Percentiles rank a stretch among this genome's conserved stretches.
These are phyloP conservation scores for Xanthia icteritia DNA, from an alignment of 2,888 invertebrate genomes.

Conservation along the genomic window DNA sequence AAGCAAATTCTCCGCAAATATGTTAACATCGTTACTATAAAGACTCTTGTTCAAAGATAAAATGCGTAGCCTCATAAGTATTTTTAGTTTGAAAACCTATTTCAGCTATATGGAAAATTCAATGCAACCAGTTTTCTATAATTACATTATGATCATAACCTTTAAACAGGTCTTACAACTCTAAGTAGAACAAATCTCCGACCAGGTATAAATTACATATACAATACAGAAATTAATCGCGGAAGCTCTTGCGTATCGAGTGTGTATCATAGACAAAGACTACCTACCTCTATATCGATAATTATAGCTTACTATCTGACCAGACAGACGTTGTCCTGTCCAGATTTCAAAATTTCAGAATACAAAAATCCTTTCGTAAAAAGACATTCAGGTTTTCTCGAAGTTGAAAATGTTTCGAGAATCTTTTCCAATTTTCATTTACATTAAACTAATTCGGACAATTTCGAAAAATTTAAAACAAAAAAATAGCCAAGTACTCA, in stretches of 20 bases:
- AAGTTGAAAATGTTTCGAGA: neutral
- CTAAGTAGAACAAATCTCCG: constrained; percentile 40
- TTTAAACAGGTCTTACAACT: neutral
- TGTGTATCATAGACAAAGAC: constrained; percentile 19
- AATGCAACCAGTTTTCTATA: neutral
- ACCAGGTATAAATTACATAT: constrained; percentile 53
- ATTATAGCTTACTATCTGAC: neutral
- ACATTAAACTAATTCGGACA: neutral
- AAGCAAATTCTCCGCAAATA: neutral
- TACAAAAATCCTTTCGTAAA: neutral
- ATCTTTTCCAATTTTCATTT: neutral
- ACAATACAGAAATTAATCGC: constrained; percentile 57
- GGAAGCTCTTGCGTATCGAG: constrained; percentile 43
- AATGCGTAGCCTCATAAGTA: neutral
- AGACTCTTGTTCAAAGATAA: neutral
- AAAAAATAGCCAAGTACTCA: neutral
- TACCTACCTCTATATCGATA: neutral
- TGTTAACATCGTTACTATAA: neutral
- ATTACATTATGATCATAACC: neutral
- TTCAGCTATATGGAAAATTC: neutral
- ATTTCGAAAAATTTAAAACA: neutral
- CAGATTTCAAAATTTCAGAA: neutral
- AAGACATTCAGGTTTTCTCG: neutral
- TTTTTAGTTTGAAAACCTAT: neutral
- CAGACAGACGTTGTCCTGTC: neutral